Conservation (phyloP, 2,888 invertebrate species). For the Pimpla rufipes region DNA sequence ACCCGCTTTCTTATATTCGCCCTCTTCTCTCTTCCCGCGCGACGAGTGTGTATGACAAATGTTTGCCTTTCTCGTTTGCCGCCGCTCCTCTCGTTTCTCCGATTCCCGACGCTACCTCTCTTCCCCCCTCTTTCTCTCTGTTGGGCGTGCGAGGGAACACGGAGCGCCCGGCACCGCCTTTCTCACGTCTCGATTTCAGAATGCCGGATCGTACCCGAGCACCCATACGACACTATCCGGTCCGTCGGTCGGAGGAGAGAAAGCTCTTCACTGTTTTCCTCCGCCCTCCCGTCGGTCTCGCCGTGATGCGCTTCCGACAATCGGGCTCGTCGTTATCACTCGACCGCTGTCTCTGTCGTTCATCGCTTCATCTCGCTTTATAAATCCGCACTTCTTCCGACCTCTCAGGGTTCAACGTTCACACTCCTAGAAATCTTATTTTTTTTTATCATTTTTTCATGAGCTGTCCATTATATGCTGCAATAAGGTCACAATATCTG, state of each 20-base stretch:
- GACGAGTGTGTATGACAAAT: conserved; percentile 49
- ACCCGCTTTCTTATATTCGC: conserved; percentile 19
- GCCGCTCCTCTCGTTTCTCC: conserved; percentile 28
- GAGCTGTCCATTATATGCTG: too few species aligned
- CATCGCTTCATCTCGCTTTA: neutral
- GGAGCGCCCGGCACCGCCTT: conserved; percentile 16
- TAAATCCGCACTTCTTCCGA: neutral
- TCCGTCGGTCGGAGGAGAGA: conserved; percentile 37
- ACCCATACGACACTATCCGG: conserved; percentile 16
- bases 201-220: conserved; percentile 46
- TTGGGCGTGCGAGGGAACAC: conserved; percentile 35
- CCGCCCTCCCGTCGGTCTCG: conserved; percentile 25
- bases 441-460: too few species aligned
- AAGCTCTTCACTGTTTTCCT: conserved; percentile 58
- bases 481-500: too few species aligned
- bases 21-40: conserved; percentile 27
- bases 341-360: neutral
- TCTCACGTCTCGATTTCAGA: conserved; percentile 20
- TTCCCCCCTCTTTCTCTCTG: too few species aligned
- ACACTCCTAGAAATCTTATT: neutral
- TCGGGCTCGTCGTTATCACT: conserved; percentile 22
- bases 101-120: conserved; percentile 53
- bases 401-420: neutral
- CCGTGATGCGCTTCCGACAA: conserved; percentile 35
- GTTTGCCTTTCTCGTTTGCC: conserved; percentile 56